Evolutionary conservation across 2,888 invertebrate species (phyloP).

Genomic region (Brenthis hecate): DNA sequence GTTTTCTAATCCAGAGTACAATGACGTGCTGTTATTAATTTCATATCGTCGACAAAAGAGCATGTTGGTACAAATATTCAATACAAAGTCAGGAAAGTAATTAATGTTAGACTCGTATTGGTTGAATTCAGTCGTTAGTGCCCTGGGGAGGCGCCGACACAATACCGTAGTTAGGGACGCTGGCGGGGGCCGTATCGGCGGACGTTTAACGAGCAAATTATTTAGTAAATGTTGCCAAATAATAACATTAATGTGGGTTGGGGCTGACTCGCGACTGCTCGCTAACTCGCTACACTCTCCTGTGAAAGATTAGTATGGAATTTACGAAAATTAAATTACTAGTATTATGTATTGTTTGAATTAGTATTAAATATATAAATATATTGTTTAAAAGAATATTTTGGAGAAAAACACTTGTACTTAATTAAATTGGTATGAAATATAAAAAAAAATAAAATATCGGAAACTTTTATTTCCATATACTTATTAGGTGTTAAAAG

Average conservation of each 20-base stretch:
- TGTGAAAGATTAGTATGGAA: conserved; percentile 40
- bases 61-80: conserved; percentile 74
- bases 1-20: conserved; percentile 61
- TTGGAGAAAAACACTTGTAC: not conserved
- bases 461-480: too few relatives aligned
- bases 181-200: conserved; percentile 61
- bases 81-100: conserved; percentile 69
- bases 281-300: conserved; percentile 30
- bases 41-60: conserved; percentile 71
- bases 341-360: not conserved
- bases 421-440: not conserved
- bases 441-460: not conserved
- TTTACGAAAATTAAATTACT: not conserved
- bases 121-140: conserved; percentile 69
- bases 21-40: conserved; percentile 60
- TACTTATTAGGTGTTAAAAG: too few relatives aligned
- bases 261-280: conserved; percentile 44
- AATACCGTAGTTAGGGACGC: conserved; percentile 74
- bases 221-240: conserved; percentile 82
- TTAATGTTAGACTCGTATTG: conserved; percentile 72
- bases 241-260: conserved; percentile 76
- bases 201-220: conserved; percentile 81
- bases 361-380: not conserved
- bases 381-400: not conserved
- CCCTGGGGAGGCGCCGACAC: conserved; percentile 65